These are phyloP conservation scores for Frieseomelitta varia DNA, from an alignment of 1,140 invertebrate genomes.

Conservation along the genomic window DNA sequence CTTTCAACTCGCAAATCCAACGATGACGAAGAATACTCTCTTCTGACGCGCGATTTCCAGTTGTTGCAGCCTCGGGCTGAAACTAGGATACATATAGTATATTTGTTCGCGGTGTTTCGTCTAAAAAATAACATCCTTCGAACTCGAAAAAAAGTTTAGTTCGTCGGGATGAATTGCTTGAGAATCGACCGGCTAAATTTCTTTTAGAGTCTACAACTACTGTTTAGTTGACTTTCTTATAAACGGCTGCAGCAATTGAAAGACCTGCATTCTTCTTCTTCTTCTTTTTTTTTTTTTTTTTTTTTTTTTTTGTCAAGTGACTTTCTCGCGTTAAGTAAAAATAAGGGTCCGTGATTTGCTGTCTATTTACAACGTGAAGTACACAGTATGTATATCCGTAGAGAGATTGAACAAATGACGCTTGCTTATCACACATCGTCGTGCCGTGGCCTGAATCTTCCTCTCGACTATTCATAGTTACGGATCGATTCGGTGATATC, in stretches of 20 bases:
- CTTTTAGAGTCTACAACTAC: neutral
- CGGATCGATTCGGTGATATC: slow-evolving; percentile 40
- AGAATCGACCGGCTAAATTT: slow-evolving; percentile 3
- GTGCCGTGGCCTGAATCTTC: slow-evolving; percentile 32
- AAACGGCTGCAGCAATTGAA: slow-evolving; percentile 49
- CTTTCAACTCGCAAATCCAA: neutral
- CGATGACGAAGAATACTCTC: neutral
- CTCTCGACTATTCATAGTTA: slow-evolving; percentile 16
- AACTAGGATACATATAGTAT: neutral
- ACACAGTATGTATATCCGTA: slow-evolving; percentile 58
- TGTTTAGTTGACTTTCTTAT: slow-evolving; percentile 10
- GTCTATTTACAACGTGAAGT: slow-evolving; percentile 74
- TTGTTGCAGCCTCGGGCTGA: slow-evolving; percentile 34
- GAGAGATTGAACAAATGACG: slow-evolving; percentile 56
- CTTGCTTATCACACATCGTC: slow-evolving; percentile 50
- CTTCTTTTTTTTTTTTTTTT: too few species aligned
- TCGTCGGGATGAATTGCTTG: neutral
- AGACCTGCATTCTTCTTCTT: slow-evolving; percentile 16
- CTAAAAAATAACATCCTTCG: slow-evolving; percentile 45
- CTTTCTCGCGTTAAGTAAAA: slow-evolving; percentile 51
- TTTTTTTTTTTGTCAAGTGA: neutral
- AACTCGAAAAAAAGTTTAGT: slow-evolving; percentile 29
- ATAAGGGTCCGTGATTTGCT: slow-evolving; percentile 65
- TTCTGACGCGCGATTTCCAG: slow-evolving; percentile 32
- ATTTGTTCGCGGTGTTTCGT: slow-evolving; percentile 7